Base-by-base conservation (phyloP, 2,888 invertebrate genomes). In the Craniophora ligustri region DNA sequence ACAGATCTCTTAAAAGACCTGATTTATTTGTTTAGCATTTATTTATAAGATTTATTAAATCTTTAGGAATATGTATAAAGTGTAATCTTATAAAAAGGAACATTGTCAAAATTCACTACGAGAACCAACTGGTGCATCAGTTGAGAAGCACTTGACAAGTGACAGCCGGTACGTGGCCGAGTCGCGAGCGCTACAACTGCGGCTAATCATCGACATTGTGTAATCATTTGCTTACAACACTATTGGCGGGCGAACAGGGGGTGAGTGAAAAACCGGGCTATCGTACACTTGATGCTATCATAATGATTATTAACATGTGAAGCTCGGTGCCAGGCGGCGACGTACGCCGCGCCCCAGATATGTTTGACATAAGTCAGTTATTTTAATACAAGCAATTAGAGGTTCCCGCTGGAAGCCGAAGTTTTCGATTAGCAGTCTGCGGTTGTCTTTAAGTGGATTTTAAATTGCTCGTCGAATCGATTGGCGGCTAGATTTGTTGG, bases 301-400 rank as follows among this genome's bases (percentile, higher is more conserved):
- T 90, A 91, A 92, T 91, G 92, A 92, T 92, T 92, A 93, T 92
- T 92, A 92, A 93, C 92, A 92, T 92, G 93, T 92, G 90, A 89
- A 86, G 83, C 84, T 23, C 83, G 76, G 90, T 92, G 77, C 93
- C 91, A 88, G 90, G 88, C 86, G 80, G 88, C 82, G 86, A 78
- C 82, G 83, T 84, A 85, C 82, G 77, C 71, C 80, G 69, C 86
- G 84, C 87, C 88, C 92, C 85, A 89, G 90, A 91, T 91, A 92
- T 92, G 89, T 92, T 92, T 92, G 92, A 92, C 92, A 92, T 92
- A 88, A 89, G 85, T 87, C 91, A 87, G 91, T 92, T 92, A 92
- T 92, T 92, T 92, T 92, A 92, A 92, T 92, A 92, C 87, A 90
- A 84, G 89, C 91, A 92, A 92, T 92, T 92, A 92, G 85, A 88